A percentile compares a stretch with the other conserved stretches of the same genome.
Conservation (phyloP, 2,888 invertebrate genomes). For the Catocala fraxini region DNA sequence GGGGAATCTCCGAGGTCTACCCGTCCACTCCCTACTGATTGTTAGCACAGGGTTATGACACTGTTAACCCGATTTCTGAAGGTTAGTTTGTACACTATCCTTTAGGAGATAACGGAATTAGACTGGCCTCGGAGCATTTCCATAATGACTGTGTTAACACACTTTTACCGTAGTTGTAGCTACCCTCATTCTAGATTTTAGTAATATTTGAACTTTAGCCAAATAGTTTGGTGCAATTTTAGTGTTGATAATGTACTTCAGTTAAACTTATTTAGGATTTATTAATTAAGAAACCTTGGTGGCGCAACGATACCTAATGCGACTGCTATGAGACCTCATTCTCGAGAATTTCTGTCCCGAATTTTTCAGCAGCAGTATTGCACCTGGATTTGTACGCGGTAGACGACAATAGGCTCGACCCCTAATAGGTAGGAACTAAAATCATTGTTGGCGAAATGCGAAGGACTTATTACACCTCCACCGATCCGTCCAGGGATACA, state of each 20-base stretch:
- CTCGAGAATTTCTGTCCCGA: too few species aligned
- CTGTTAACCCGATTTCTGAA: slow-evolving; percentile 69
- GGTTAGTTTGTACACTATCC: slow-evolving; percentile 51
- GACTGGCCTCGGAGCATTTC: slow-evolving; percentile 16
- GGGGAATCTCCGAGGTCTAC: slow-evolving; percentile 49
- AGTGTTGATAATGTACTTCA: neutral
- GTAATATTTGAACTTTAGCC: neutral
- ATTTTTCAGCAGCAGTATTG: too few species aligned
- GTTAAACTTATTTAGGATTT: neutral
- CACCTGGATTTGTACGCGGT: too few species aligned
- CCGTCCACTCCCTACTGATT: slow-evolving; percentile 68
- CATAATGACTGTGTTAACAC: slow-evolving; percentile 5
- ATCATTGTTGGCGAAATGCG: too few species aligned
- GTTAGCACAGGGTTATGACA: slow-evolving; percentile 65
- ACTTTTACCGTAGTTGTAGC: neutral
- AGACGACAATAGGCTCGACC: too few species aligned
- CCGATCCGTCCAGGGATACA: too few species aligned
- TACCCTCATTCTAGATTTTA: neutral
- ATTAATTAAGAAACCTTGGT: too few species aligned
- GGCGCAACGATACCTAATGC: too few species aligned
- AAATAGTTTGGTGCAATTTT: neutral
- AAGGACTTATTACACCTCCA: too few species aligned
- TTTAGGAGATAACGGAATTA: slow-evolving; percentile 32
- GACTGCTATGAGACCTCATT: too few species aligned
- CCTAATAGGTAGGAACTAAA: too few species aligned